Evolutionary conservation across 2,888 invertebrate species (phyloP), one percentile per base, ranked within the genome.

Genomic region (Diachrysia chrysitis): DNA sequence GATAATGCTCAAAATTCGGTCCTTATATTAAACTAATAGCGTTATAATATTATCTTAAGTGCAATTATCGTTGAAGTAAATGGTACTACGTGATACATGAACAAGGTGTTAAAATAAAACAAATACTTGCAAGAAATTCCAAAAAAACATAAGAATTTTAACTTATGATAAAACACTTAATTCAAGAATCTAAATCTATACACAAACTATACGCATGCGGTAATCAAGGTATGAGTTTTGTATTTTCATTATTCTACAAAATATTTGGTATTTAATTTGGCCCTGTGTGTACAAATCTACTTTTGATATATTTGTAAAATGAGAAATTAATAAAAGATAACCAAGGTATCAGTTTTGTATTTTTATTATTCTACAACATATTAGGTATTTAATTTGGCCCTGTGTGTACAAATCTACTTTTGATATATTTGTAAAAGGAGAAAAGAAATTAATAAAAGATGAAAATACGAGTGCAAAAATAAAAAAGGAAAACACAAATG

Each of bases 401-500:
- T 19, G 12, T 12, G 48, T 51, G 19, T n/a, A 19, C 48, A 51
- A 51, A 51, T 51, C 17, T 4, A 51, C 12, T 7, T 51, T 51
- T 9, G 17, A 66, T 29, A 65, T 60, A 59, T 62, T 56, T 59
- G 58, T 25, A 10, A 69, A 42, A 61, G 42, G 23, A 1, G n/a
- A n/a, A n/a, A n/a, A 59, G 23, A 66, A 76, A 76, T 71, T 78
- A 79, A 61, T 73, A 79, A 70, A 66, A 66, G 42, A 72, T 53
- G 32, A 75, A 77, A 80, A 66, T 66, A 71, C 63, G 51, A 69
- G 70, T 68, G 53, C 10, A 68, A 69, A 70, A 77, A 72, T 63
- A 67, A 72, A 78, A 78, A 77, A 69, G 56, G 23, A 53, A 66
- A 80, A 72, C 74, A 73, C 60, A 71, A 81, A 77, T 72, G 73